Evolutionary conservation across 2,888 invertebrate genomes (phyloP), one percentile per base, ranked within the genome.

Genomic region (Drosophila mettleri): DNA sequence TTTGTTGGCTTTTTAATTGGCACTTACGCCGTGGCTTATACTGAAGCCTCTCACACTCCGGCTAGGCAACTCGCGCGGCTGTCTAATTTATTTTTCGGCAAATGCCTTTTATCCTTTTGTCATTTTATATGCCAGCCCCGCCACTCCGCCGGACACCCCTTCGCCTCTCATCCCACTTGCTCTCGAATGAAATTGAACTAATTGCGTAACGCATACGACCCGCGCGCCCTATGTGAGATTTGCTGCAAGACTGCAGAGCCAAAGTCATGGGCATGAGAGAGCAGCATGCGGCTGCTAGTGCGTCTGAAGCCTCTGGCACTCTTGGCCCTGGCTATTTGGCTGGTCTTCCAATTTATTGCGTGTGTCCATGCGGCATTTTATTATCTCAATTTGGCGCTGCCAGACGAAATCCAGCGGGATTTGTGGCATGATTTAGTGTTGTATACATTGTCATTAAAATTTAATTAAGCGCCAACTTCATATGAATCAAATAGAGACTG

Each of bases 131-230:
- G 43, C n/a, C 39, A 20, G 18, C 36, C 20, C 12, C 1, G 29
- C 1, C 51, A 0, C n/a, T 6, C 5, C 48, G 22, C 20, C n/a
- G n/a, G 29, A 0, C 51, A 0, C 22, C 8, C 2, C 20, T 2
- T 10, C 7, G 5, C 33, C 8, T 1, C 46, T 5, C 10, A 1
- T 27, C 3, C 16, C 18, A 2, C n/a, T 14, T 16, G 39, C 29
- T 31, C 29, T 33, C 31, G 61, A 88, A 80, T 69, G 69, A 65
- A 63, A 69, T 57, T 87, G 67, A 82, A 75, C 89, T 84, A 84
- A 84, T 84, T 89, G 88, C 86, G 88, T 82, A 77, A 65, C 80
- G 74, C 74, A 85, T 84, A 89, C 87, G 89, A 69, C 62, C 72
- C 78, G 80, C 86, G 58, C 27, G 89, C 68, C 88, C 79, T 66